Evolutionary conservation across 2,888 invertebrate species (phyloP), one percentile per base, ranked within the genome.

Genomic region (Apocheima hispidaria): DNA sequence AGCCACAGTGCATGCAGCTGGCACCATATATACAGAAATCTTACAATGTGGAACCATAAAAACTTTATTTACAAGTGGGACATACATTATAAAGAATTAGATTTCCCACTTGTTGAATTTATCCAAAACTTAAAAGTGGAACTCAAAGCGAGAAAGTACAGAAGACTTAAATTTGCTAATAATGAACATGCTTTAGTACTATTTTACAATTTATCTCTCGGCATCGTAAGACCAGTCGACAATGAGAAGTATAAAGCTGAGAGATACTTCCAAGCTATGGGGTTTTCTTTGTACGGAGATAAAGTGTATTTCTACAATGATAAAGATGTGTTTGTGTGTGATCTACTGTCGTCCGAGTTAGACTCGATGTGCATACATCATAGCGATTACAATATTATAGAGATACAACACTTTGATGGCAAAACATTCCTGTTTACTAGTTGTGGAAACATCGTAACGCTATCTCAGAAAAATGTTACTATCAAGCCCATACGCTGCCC

Each of bases 1-100:
- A 72, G 79, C 6, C 84, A 85, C 0, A 78, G 71, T 6, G 80
- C 84, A 28, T 79, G 82, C 21, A 73, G 68, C 35, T 91, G 90
- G 89, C 84, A 84, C 55, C 77, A 88, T 55, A 79, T 90, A 2
- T 90, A 86, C 63, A 87, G 78, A 57, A 91, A 90, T 65, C 65
- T 90, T 4, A 75, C 70, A 60, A 74, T 74, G 68, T 91, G 90
- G 90, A 68, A 74, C 0, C 75, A 81, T 41, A 68, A 10, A 78
- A 70, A 50, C 14, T 36, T 48, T 38, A 43, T 30, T 16, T 21
- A 21, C 12, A 75, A 81, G 1, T 78, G 65, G 61, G 81, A 75
- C 7, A 28, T 83, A 0, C 84, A 87, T 46, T 90, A 87, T 38
- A 87, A 86, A 56, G 86, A 84, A 56, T 88, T 90, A 60, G 85